phyloP scores from a whole-genome alignment of 1,140 invertebrate species.

The Grapholita molesta region DNA sequence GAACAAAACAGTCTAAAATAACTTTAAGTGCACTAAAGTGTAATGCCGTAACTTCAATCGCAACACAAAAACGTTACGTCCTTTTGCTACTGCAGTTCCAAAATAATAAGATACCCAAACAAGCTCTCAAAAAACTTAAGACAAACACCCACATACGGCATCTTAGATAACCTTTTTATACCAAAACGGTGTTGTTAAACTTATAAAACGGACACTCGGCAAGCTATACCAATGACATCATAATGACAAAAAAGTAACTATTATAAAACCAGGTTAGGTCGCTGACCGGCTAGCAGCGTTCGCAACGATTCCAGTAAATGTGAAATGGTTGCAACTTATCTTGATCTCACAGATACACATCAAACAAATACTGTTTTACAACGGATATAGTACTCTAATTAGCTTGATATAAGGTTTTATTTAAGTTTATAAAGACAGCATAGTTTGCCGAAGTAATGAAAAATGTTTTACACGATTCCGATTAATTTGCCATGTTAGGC shows the following conservation, averaged over 20 bases:
- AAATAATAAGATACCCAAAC: background rate
- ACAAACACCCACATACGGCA: background rate
- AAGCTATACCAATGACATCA: constrained; percentile 5
- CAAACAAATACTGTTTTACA: background rate
- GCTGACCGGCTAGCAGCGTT: background rate
- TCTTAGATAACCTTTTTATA: background rate
- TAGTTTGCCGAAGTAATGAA: background rate
- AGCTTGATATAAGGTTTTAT: background rate
- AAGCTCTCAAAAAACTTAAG: background rate
- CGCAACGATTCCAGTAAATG: background rate
- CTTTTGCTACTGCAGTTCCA: background rate
- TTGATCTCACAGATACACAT: background rate
- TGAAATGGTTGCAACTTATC: background rate
- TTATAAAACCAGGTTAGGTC: constrained; percentile 3
- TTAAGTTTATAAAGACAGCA: no score
- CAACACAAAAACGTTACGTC: background rate
- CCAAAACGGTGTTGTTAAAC: background rate
- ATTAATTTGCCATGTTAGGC: background rate
- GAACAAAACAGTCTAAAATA: background rate
- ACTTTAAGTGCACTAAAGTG: background rate
- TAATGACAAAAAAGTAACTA: background rate
- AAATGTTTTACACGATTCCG: background rate
- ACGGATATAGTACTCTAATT: background rate
- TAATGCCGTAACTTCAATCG: background rate
- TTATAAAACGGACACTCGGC: background rate